Evolutionary conservation across 2,888 invertebrate species (phyloP).

Genomic region (Acheta domesticus): DNA sequence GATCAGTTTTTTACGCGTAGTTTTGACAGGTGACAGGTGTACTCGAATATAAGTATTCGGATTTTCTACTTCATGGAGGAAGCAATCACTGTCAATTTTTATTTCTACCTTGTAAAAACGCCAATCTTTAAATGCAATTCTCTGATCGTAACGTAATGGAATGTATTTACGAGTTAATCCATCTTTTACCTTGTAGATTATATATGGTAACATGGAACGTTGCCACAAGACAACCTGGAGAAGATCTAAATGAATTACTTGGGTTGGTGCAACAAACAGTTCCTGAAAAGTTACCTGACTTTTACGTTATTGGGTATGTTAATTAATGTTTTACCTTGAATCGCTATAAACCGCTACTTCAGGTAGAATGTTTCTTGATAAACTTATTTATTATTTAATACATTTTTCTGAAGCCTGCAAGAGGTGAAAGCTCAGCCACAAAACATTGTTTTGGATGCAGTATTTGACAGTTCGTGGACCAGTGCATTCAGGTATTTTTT

Average conservation of each 20-base stretch:
- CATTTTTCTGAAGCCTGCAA: conserved; percentile 61
- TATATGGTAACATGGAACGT: conserved; percentile 91
- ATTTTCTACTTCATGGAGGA: not conserved
- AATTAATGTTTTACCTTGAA: not conserved
- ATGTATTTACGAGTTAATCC: conserved; percentile 39
- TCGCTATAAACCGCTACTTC: not conserved
- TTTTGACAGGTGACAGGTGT: conserved; percentile 20
- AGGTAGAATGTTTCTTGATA: not conserved
- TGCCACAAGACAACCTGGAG: conserved; percentile 70
- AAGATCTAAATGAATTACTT: conserved; percentile 68
- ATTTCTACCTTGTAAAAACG: too few relatives aligned
- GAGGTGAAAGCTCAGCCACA: conserved; percentile 87
- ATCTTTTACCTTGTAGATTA: conserved; percentile 57
- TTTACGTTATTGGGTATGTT: conserved; percentile 77
- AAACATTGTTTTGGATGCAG: conserved; percentile 73
- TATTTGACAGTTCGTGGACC: conserved; percentile 86
- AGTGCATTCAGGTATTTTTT: conserved; percentile 55
- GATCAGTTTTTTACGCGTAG: not conserved
- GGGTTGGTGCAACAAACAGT: conserved; percentile 62
- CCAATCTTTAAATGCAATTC: not conserved
- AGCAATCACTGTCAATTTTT: too few relatives aligned
- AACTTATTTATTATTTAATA: not conserved
- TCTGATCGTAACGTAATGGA: not conserved
- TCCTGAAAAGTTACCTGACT: conserved; percentile 69
- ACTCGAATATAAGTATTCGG: not conserved